Conservation (phyloP, 2,888 invertebrate species). For the Odontocerum albicorne region DNA sequence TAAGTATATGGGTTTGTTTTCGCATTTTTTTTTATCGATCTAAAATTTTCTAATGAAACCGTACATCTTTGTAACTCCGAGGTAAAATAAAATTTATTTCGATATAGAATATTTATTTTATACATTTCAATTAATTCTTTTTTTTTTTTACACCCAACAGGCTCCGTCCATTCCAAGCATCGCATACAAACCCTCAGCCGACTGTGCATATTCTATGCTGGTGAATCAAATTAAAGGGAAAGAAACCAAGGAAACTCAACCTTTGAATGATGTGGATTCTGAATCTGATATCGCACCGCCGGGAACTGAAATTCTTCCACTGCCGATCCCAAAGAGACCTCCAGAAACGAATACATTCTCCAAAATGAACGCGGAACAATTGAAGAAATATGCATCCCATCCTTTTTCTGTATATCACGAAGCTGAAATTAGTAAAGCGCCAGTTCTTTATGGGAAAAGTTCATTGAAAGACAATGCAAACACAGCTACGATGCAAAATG, state of each 20-base stretch:
- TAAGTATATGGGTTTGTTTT: no score
- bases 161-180: conserved; percentile 64
- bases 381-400: conserved; percentile 24
- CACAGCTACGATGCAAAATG: no score
- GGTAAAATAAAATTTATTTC: not conserved
- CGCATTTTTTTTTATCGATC: no score
- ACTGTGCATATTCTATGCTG: conserved; percentile 86
- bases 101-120: conserved; percentile 8
- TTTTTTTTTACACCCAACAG: conserved; percentile 42
- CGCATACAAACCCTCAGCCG: conserved; percentile 79
- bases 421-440: conserved; percentile 41
- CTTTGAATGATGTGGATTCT: no score
- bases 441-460: conserved; percentile 48
- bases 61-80: no score
- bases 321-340: conserved; percentile 38
- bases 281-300: conserved; percentile 50
- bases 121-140: conserved; percentile 22
- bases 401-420: conserved; percentile 36
- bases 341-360: conserved; percentile 18
- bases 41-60: no score
- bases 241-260: conserved; percentile 18
- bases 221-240: conserved; percentile 81
- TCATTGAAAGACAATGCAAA: no score
- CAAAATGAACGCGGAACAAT: conserved; percentile 21
- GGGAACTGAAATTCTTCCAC: conserved; percentile 45